phyloP scores from a whole-genome alignment of 2,113 vertebrate species.

The Nanger granti region DNA sequence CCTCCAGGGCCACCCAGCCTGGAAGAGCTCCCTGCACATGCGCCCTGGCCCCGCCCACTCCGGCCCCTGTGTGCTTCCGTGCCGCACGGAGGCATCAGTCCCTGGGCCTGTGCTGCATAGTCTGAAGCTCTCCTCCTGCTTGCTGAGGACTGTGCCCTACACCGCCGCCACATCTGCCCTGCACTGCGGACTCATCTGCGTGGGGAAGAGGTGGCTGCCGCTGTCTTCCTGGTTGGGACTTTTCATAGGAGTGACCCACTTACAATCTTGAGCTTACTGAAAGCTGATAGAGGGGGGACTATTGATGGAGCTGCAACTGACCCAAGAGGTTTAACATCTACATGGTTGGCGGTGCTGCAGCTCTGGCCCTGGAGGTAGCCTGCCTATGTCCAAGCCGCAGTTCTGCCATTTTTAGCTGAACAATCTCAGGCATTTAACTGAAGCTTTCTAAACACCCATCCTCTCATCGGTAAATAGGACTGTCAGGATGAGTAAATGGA shows the following conservation, averaged over 20 bases:
- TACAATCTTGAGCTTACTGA: neutral
- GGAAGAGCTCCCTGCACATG: accelerated
- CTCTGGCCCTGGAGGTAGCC: neutral
- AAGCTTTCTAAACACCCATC: neutral
- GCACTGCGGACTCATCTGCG: accelerated
- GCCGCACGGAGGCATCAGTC: no score
- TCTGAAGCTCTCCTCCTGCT: neutral
- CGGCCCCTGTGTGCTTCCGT: neutral
- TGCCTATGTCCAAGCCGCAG: neutral
- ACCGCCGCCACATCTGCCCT: accelerated
- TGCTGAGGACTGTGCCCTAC: neutral
- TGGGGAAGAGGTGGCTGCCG: neutral
- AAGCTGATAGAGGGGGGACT: neutral
- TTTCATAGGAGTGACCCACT: neutral
- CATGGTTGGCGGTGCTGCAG: no score
- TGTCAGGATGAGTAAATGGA: neutral
- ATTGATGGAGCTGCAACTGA: no score
- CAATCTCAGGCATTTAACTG: neutral
- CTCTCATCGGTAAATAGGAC: neutral
- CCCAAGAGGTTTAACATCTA: neutral
- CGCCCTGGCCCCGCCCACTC: accelerated
- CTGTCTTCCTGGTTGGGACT: neutral
- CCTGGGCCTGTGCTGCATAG: neutral
- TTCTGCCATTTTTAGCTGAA: neutral
- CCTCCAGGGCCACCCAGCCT: no score